Evolutionary conservation across 2,113 vertebrate genomes (phyloP).

Genomic region (Brachyistius frenatus): DNA sequence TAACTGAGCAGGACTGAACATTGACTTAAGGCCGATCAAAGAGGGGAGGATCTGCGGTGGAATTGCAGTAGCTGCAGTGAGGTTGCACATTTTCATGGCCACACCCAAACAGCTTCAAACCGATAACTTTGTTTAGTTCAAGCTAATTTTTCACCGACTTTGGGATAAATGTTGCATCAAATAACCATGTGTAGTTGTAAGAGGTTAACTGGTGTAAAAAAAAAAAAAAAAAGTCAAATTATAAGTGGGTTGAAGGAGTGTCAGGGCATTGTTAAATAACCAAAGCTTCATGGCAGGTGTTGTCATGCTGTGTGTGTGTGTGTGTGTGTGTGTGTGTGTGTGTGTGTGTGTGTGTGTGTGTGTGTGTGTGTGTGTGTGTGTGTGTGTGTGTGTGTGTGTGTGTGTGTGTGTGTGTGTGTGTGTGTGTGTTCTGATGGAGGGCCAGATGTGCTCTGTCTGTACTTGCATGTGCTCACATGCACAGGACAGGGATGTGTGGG

Average conservation of each 20-base stretch:
- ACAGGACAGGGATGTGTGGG: slow-evolving; percentile 20
- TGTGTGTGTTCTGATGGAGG: slow-evolving; percentile 13
- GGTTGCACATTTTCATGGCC: slow-evolving; percentile 75
- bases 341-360: slow-evolving; percentile 11
- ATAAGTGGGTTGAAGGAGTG: slow-evolving; percentile 10
- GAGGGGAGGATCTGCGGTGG: slow-evolving; percentile 73
- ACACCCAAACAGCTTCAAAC: slow-evolving; percentile 66
- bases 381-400: slow-evolving; percentile 14
- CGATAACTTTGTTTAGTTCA: slow-evolving; percentile 38
- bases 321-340: slow-evolving; percentile 8
- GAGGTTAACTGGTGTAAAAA: neutral
- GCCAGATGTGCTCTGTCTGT: slow-evolving; percentile 34
- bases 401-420: slow-evolving; percentile 1
- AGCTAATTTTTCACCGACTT: neutral
- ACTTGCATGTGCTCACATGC: slow-evolving; percentile 18
- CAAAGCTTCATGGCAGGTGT: slow-evolving; percentile 28
- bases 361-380: neutral
- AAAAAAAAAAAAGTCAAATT: neutral
- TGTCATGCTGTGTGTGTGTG: slow-evolving; percentile 19
- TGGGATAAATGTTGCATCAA: neutral
- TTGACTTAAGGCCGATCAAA: slow-evolving; percentile 69
- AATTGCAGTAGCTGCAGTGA: slow-evolving; percentile 80
- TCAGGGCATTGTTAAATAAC: slow-evolving; percentile 1
- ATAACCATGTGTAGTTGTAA: neutral
- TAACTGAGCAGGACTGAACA: slow-evolving; percentile 43